A percentile compares a stretch with the other conserved stretches of the same genome.
These are phyloP conservation scores for Egretta garzetta DNA, from an alignment of 2,113 vertebrate species.

Conservation along the genomic window DNA sequence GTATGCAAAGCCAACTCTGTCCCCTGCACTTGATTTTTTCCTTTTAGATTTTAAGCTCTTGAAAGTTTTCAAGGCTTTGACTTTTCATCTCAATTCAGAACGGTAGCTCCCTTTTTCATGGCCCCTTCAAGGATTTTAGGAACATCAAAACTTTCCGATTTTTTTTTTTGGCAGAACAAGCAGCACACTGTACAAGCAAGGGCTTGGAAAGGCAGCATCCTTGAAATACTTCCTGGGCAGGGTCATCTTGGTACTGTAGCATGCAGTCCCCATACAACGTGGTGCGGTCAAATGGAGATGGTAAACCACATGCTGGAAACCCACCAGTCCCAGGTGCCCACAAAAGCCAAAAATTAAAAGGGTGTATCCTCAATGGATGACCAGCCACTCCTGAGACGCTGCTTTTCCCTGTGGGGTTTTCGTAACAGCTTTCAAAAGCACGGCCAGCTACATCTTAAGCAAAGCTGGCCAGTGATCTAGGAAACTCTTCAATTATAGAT, in stretches of 20 bases:
- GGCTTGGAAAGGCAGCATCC: not conserved
- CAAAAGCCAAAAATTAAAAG: conserved; percentile 84
- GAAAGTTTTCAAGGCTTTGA: not conserved
- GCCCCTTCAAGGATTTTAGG: not conserved
- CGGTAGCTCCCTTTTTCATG: not conserved
- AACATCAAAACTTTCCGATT: not conserved
- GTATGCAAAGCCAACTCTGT: not conserved
- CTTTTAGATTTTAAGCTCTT: not conserved
- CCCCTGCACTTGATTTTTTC: not conserved
- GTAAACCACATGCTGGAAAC: conserved; percentile 77
- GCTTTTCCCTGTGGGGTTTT: conserved; percentile 45
- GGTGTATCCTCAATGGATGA: conserved; percentile 75
- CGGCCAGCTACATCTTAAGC: conserved; percentile 67
- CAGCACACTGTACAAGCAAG: not conserved
- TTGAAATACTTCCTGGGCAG: not conserved
- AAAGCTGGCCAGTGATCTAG: conserved; percentile 78
- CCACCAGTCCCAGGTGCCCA: conserved; percentile 75
- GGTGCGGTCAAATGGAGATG: conserved; percentile 62
- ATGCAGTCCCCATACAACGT: not conserved
- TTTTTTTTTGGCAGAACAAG: not conserved
- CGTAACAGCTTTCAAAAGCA: conserved; percentile 75
- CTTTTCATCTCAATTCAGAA: not conserved
- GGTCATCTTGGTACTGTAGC: conserved; percentile 3
- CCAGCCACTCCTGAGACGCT: conserved; percentile 76
- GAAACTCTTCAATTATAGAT: conserved; percentile 82